Evolutionary conservation across 2,113 vertebrate species (phyloP).

Genomic region (Seriola dumerili): DNA sequence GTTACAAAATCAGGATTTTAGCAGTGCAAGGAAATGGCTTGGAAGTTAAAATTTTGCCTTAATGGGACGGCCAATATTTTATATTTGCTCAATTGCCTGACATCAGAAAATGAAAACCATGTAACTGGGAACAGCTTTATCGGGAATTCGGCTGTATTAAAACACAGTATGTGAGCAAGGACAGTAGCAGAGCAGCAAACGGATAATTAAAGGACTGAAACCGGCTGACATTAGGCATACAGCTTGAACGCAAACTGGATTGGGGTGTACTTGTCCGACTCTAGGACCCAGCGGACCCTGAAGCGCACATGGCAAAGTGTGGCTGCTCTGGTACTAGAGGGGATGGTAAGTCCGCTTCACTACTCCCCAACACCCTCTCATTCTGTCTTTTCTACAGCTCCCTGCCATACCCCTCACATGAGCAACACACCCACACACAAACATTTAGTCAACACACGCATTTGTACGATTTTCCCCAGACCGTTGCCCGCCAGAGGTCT

Average conservation of each 20-base stretch:
- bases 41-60: too few species aligned
- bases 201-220: too few species aligned
- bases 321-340: constrained; percentile 54
- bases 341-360: constrained; percentile 41
- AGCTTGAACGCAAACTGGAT: not conserved
- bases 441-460: constrained; percentile 4
- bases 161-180: too few species aligned
- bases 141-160: too few species aligned
- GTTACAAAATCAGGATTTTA: too few species aligned
- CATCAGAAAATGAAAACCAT: too few species aligned
- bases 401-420: constrained; percentile 3
- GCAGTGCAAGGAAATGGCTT: too few species aligned
- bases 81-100: too few species aligned
- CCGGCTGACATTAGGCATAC: too few species aligned
- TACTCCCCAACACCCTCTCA: constrained; percentile 53
- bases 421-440: constrained; percentile 13
- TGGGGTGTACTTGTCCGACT: not conserved
- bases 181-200: too few species aligned
- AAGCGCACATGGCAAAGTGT: constrained; percentile 76
- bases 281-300: constrained; percentile 70
- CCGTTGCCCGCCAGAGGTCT: not conserved
- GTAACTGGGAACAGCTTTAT: too few species aligned
- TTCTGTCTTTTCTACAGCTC: constrained; percentile 36
- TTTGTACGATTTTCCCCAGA: not conserved
- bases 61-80: too few species aligned